Evolutionary conservation across 2,888 invertebrate genomes (phyloP).

Genomic region (Limenitis arthemis): DNA sequence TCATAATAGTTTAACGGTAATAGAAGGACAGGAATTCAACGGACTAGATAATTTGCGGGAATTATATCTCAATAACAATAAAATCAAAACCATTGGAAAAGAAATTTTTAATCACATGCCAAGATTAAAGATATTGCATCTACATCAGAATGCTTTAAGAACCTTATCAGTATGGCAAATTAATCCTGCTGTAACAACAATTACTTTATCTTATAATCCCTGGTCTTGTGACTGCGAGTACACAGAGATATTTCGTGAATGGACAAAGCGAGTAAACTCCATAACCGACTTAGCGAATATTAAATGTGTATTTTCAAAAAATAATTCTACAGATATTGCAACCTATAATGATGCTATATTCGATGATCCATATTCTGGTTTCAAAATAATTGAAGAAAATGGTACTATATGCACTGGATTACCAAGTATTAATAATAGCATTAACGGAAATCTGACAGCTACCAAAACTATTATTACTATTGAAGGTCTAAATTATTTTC

Average conservation of each 20-base stretch:
- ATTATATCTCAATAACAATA: conserved; percentile 82
- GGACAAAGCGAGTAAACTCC: conserved; percentile 77
- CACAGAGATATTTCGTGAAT: conserved; percentile 81
- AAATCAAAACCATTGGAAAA: conserved; percentile 78
- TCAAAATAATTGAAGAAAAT: conserved; percentile 73
- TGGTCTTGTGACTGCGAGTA: conserved; percentile 90
- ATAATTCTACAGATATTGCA: conserved; percentile 69
- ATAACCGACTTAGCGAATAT: conserved; percentile 76
- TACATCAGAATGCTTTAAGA: conserved; percentile 81
- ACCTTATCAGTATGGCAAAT: conserved; percentile 82
- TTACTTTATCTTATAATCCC: conserved; percentile 80
- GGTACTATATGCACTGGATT: conserved; percentile 75
- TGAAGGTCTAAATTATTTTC: conserved; percentile 82
- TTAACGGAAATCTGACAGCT: conserved; percentile 77
- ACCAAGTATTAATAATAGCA: conserved; percentile 77
- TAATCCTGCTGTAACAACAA: conserved; percentile 74
- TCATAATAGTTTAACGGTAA: conserved; percentile 77
- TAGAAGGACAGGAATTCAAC: conserved; percentile 87
- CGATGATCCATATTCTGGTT: conserved; percentile 72
- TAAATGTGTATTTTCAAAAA: conserved; percentile 75
- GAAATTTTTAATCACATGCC: conserved; percentile 78
- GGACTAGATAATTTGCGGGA: conserved; percentile 80
- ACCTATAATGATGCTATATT: conserved; percentile 73
- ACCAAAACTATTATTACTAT: conserved; percentile 82
- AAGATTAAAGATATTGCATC: conserved; percentile 75